phyloP scores from a whole-genome alignment of 2,888 invertebrate species.

The Phengaris alcon region DNA sequence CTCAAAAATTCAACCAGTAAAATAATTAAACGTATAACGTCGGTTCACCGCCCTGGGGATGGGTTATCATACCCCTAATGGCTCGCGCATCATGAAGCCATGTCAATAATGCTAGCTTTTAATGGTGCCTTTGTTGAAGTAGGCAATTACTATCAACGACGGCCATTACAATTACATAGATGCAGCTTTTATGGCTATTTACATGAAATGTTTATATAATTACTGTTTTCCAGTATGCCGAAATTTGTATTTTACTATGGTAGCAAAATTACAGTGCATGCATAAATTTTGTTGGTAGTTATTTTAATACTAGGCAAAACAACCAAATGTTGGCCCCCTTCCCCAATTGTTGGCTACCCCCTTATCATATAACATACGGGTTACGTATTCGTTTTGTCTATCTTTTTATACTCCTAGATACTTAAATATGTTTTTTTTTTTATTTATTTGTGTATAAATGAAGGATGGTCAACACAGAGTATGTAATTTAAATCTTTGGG shows the following conservation, averaged over 20 bases:
- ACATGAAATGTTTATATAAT: constrained; percentile 28
- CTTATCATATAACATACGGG: too few species aligned
- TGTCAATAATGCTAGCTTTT: constrained; percentile 65
- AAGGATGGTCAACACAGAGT: too few species aligned
- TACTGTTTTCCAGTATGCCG: constrained; percentile 27
- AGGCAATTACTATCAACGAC: constrained; percentile 54
- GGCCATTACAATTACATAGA: constrained; percentile 31
- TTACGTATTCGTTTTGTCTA: too few species aligned
- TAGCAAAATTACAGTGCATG: not conserved
- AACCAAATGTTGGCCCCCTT: too few species aligned
- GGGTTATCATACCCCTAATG: constrained; percentile 57
- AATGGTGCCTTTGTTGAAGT: constrained; percentile 65
- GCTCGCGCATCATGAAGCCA: constrained; percentile 56
- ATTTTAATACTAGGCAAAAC: too few species aligned
- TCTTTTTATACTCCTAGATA: too few species aligned
- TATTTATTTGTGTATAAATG: too few species aligned
- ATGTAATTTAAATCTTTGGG: too few species aligned
- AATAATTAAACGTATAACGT: constrained; percentile 24
- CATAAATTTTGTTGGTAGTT: too few species aligned
- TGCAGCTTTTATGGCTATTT: constrained; percentile 31
- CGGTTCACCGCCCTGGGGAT: constrained; percentile 37
- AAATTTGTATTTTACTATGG: not conserved
- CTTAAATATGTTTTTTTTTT: too few species aligned
- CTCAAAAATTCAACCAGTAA: constrained; percentile 1
- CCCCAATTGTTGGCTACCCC: too few species aligned